Percentiles rank a stretch among this genome's conserved stretches.
Evolutionary conservation across 1,140 invertebrate genomes (phyloP).

Genomic region (Bombus sylvicola): DNA sequence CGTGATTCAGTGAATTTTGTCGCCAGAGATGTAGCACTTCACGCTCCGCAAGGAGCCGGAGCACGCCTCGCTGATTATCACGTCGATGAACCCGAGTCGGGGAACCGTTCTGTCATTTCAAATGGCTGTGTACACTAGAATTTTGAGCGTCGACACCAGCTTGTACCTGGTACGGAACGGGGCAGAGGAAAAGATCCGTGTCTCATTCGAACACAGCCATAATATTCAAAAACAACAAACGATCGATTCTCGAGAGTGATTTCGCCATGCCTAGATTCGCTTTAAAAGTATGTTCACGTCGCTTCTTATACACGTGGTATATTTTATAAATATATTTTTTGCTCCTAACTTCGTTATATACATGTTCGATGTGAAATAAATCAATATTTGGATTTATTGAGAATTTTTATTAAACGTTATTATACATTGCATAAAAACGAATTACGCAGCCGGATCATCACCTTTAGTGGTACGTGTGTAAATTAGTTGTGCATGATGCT

Average conservation of each 20-base stretch:
- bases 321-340: background rate
- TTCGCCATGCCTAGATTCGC: background rate
- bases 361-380: background rate
- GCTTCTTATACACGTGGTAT: background rate
- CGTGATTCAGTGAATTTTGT: constrained; percentile 37
- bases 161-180: constrained; percentile 66
- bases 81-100: constrained; percentile 36
- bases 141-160: constrained; percentile 72
- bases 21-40: background rate
- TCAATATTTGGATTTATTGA: background rate
- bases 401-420: constrained; percentile 73
- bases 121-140: constrained; percentile 70
- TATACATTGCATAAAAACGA: constrained; percentile 62
- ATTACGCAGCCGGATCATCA: constrained; percentile 88
- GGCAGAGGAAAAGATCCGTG: constrained; percentile 59
- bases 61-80: constrained; percentile 23
- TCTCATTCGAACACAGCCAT: constrained; percentile 69
- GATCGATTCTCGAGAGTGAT: constrained; percentile 32
- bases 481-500: constrained; percentile 98
- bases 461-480: constrained; percentile 98
- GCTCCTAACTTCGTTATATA: background rate
- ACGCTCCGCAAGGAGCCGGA: constrained; percentile 9
- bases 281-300: background rate
- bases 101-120: constrained; percentile 62
- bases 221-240: constrained; percentile 62